Evolutionary conservation across 2,113 vertebrate species (phyloP).

Genomic region (Typhlomys cinereus): DNA sequence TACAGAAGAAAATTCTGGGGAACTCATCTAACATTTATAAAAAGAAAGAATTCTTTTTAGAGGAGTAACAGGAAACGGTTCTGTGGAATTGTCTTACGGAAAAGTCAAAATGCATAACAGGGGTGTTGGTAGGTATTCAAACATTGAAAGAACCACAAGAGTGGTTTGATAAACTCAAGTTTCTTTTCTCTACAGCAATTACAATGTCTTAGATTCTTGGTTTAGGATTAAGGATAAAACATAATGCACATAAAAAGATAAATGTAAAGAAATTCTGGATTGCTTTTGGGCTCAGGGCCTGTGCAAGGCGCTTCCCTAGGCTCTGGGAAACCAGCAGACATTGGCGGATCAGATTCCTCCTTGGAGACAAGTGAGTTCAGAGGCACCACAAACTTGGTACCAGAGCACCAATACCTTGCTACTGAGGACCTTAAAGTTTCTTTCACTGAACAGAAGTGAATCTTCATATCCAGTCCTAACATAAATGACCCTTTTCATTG

Average conservation of each 20-base stretch:
- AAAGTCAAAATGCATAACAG: not conserved
- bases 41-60: not conserved
- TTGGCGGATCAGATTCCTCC: too few species aligned
- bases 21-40: not conserved
- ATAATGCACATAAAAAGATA: not conserved
- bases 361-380: too few species aligned
- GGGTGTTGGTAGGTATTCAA: not conserved
- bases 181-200: not conserved
- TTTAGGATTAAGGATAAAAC: not conserved
- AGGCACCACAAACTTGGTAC: too few species aligned
- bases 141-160: not conserved
- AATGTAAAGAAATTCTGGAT: not conserved
- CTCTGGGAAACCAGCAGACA: too few species aligned
- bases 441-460: too few species aligned
- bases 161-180: not conserved
- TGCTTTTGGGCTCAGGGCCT: too few species aligned
- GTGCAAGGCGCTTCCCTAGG: too few species aligned
- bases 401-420: too few species aligned
- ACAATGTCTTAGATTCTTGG: not conserved
- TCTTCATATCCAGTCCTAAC: too few species aligned
- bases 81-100: not conserved
- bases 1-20: not conserved
- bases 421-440: too few species aligned
- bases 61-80: not conserved
- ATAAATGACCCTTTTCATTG: too few species aligned